A percentile compares a stretch with the other conserved stretches of the same genome.
These are phyloP conservation scores for Drosophila ercepeae DNA, from an alignment of 1,140 invertebrate species.

Conservation along the genomic window DNA sequence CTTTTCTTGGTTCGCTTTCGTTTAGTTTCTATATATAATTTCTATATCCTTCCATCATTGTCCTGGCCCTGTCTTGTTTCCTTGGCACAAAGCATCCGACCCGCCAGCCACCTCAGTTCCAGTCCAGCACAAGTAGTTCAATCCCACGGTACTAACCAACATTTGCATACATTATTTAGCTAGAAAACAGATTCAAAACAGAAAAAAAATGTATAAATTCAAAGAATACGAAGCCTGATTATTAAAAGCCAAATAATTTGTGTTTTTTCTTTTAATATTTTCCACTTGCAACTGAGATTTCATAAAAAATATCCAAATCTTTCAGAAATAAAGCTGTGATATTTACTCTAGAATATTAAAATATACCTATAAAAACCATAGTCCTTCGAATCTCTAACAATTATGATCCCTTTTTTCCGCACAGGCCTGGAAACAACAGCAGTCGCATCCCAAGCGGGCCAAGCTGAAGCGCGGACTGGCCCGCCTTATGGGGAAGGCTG, in stretches of 20 bases:
- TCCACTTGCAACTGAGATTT: too few species aligned
- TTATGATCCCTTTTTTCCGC: slow-evolving; percentile 5
- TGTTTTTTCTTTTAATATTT: too few species aligned
- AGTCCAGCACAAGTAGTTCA: slow-evolving; percentile 38
- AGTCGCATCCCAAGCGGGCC: slow-evolving; percentile 47
- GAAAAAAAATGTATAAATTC: too few species aligned
- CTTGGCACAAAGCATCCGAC: slow-evolving; percentile 36
- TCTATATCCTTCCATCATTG: slow-evolving; percentile 5
- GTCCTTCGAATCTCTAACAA: not conserved
- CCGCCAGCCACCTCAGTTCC: slow-evolving; percentile 11
- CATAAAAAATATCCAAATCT: too few species aligned
- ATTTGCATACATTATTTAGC: slow-evolving; percentile 33
- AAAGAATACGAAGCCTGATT: too few species aligned
- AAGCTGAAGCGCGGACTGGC: slow-evolving; percentile 70
- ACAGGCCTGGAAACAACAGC: slow-evolving; percentile 52
- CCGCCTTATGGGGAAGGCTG: slow-evolving; percentile 61
- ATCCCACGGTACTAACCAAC: not conserved
- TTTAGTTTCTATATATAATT: not conserved
- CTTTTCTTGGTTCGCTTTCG: slow-evolving; percentile 18
- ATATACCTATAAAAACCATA: too few species aligned
- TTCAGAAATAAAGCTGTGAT: too few species aligned
- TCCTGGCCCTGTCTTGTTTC: slow-evolving; percentile 14
- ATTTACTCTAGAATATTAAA: too few species aligned
- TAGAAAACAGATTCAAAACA: not conserved
- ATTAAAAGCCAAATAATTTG: too few species aligned